Evolutionary conservation across 1,140 invertebrate species (phyloP).

Genomic region (Cherax destructor): DNA sequence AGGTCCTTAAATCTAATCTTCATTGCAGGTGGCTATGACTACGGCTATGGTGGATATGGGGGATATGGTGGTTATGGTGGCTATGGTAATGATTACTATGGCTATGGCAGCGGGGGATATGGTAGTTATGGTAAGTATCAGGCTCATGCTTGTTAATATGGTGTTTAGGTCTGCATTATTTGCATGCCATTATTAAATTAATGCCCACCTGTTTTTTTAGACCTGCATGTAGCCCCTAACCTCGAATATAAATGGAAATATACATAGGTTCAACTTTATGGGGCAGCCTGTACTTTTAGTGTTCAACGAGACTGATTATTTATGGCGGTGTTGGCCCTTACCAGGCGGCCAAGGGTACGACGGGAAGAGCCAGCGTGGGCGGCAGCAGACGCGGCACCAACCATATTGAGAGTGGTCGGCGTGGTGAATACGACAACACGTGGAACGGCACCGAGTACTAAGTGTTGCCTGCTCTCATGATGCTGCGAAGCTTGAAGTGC

Average conservation of each 20-base stretch:
- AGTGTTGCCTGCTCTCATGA: not conserved
- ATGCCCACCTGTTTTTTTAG: not conserved
- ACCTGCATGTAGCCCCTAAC: conserved; percentile 4
- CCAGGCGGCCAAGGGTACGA: conserved; percentile 67
- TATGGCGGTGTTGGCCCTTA: conserved; percentile 68
- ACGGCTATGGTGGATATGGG: conserved; percentile 53
- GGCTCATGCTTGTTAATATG: conserved; percentile 7
- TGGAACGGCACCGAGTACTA: conserved; percentile 54
- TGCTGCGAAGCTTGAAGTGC: not conserved
- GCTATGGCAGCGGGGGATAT: conserved; percentile 54
- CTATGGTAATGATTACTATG: conserved; percentile 64
- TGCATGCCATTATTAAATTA: conserved; percentile 4
- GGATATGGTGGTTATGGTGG: conserved; percentile 60
- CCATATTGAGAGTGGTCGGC: conserved; percentile 55
- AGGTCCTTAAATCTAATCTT: not conserved
- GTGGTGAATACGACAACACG: conserved; percentile 41
- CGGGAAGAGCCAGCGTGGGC: conserved; percentile 63
- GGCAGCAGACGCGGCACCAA: conserved; percentile 64
- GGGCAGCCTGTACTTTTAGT: conserved; percentile 50
- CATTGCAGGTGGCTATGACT: conserved; percentile 65
- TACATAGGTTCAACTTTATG: not conserved
- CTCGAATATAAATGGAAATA: not conserved
- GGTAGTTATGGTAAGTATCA: conserved; percentile 60
- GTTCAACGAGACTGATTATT: conserved; percentile 65
- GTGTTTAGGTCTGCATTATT: not conserved